These are phyloP conservation scores for Agrotis exclamationis DNA, from an alignment of 2,888 invertebrate species.

Conservation along the genomic window DNA sequence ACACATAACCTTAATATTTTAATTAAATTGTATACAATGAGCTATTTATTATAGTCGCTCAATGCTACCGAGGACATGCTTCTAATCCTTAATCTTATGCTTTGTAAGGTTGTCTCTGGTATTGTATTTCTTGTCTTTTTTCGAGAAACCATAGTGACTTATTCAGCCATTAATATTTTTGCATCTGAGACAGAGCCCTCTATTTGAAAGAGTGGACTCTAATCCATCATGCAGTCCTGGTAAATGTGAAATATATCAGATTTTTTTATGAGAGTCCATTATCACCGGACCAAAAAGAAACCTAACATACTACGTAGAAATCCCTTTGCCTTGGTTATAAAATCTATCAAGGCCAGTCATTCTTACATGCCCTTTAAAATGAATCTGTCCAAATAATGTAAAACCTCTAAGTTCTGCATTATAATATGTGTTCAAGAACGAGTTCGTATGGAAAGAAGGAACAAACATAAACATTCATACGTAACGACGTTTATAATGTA, in stretches of 20 bases:
- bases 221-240: background rate
- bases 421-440: background rate
- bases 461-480: constrained; percentile 36
- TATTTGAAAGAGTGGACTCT: background rate
- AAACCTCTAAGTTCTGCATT: background rate
- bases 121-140: constrained; percentile 4
- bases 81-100: constrained; percentile 34
- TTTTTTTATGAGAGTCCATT: background rate
- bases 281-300: background rate
- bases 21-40: constrained; percentile 68
- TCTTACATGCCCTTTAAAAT: constrained; percentile 4
- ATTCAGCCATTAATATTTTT: background rate
- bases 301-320: background rate
- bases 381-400: background rate
- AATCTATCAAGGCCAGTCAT: background rate
- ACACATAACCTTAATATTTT: constrained; percentile 56
- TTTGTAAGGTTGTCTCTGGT: constrained; percentile 35
- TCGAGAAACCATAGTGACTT: background rate
- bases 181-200: background rate
- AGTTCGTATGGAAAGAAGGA: constrained; percentile 31
- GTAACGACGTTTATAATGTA: constrained; percentile 30
- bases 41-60: constrained; percentile 61
- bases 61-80: constrained; percentile 50
- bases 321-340: background rate
- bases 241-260: no score